Evolutionary conservation across 2,888 invertebrate genomes (phyloP).

Genomic region (Aelia acuminata): DNA sequence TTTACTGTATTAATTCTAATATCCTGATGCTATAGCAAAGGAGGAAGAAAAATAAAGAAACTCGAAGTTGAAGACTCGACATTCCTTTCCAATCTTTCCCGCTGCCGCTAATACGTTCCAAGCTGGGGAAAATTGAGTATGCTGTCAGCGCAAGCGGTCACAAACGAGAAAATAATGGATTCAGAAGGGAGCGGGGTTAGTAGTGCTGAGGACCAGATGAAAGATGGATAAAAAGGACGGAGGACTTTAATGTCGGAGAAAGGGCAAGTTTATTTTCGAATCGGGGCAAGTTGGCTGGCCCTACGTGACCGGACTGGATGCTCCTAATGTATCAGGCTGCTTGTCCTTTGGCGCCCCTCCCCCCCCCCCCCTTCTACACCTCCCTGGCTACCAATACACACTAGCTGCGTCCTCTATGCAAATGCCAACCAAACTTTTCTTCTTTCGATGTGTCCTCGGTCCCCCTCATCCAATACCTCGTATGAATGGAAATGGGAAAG

Average conservation of each 20-base stretch:
- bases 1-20: no score
- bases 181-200: not conserved
- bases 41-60: not conserved
- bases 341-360: not conserved
- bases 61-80: not conserved
- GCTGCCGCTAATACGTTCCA: no score
- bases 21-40: not conserved
- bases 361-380: not conserved
- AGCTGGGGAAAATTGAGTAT: not conserved
- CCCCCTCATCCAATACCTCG: not conserved
- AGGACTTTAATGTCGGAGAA: conserved; percentile 22
- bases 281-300: not conserved
- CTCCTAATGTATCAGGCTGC: not conserved
- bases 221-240: conserved; percentile 21
- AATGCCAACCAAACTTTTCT: not conserved
- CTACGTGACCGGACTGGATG: not conserved
- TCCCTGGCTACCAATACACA: not conserved
- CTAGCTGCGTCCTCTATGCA: not conserved
- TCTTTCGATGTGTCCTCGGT: not conserved
- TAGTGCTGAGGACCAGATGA: conserved; percentile 1
- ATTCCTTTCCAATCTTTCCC: not conserved
- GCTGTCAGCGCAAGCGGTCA: conserved; percentile 11
- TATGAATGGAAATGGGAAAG: not conserved
- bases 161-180: conserved; percentile 41
- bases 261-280: conserved; percentile 26